phyloP scores from a whole-genome alignment of 2,113 vertebrate genomes.

The Terrapene triunguis region DNA sequence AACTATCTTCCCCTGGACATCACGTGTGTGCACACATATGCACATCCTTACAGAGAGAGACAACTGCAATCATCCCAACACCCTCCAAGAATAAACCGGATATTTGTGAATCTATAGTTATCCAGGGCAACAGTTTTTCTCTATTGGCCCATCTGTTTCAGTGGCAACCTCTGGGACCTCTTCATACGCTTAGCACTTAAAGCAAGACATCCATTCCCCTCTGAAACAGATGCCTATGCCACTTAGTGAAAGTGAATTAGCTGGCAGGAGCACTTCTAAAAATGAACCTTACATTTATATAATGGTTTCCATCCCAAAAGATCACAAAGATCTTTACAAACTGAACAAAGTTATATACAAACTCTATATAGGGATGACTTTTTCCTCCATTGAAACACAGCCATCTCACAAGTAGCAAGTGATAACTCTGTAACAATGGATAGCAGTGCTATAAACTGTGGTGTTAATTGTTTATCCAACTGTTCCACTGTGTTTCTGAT shows the following conservation, averaged over 20 bases:
- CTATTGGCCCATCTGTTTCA: not conserved
- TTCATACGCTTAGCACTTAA: constrained; percentile 3
- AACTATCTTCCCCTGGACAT: constrained; percentile 66
- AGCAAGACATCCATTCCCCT: not conserved
- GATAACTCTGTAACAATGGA: rapidly evolving
- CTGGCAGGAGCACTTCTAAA: not conserved
- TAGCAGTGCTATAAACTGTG: not conserved
- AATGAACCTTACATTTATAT: not conserved
- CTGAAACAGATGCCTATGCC: not conserved
- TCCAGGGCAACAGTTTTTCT: constrained; percentile 1
- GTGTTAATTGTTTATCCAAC: not conserved
- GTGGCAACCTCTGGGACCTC: not conserved
- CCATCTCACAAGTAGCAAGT: not conserved
- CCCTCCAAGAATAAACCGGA: constrained; percentile 11
- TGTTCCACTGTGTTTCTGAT: not conserved
- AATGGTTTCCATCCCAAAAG: not conserved
- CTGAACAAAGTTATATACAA: not conserved
- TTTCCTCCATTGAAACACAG: not conserved
- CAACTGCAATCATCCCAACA: constrained; percentile 19
- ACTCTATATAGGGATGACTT: not conserved
- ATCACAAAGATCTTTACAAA: not conserved
- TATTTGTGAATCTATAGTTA: not conserved
- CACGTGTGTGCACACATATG: not conserved
- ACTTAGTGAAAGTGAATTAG: not conserved
- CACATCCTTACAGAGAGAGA: not conserved